phyloP scores from a whole-genome alignment of 2,888 invertebrate species.

The Didymodactylos carnosus region DNA sequence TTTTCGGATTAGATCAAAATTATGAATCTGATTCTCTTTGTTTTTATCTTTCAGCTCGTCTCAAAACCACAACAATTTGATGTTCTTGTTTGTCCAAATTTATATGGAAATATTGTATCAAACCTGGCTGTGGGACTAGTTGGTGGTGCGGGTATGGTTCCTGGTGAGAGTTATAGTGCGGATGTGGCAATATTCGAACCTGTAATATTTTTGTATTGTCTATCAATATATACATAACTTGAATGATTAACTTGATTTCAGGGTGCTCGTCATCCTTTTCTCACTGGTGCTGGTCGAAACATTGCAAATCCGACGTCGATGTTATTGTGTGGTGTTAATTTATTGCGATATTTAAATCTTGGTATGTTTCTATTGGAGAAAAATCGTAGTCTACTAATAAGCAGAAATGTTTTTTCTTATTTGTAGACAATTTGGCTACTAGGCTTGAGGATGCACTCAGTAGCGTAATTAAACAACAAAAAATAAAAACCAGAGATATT shows the following conservation, averaged over 20 bases:
- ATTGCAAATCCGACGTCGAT: constrained; percentile 95
- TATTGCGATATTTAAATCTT: constrained; percentile 75
- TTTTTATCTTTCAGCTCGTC: too few relatives aligned
- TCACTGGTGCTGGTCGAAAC: constrained; percentile 51
- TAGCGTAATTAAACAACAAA: constrained; percentile 61
- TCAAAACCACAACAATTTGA: constrained; percentile 93
- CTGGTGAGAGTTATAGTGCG: constrained; percentile 78
- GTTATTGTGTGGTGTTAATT: constrained; percentile 71
- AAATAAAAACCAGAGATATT: constrained; percentile 49
- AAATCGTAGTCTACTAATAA: too few relatives aligned
- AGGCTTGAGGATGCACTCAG: constrained; percentile 63
- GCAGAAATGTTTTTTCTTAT: not conserved
- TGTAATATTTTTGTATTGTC: too few relatives aligned
- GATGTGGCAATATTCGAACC: constrained; percentile 89
- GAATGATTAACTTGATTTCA: too few relatives aligned
- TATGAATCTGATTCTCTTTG: too few relatives aligned
- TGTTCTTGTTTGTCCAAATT: constrained; percentile 79
- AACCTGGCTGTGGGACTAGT: constrained; percentile 86
- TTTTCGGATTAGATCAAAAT: too few relatives aligned
- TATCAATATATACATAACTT: not conserved
- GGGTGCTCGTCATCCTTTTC: constrained; percentile 34
- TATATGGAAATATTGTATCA: constrained; percentile 92
- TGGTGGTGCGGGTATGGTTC: constrained; percentile 91
- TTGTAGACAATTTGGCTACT: constrained; percentile 50
- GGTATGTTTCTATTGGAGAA: not conserved